Evolutionary conservation across 2,888 invertebrate species (phyloP).

Genomic region (Teleiodes luculella): DNA sequence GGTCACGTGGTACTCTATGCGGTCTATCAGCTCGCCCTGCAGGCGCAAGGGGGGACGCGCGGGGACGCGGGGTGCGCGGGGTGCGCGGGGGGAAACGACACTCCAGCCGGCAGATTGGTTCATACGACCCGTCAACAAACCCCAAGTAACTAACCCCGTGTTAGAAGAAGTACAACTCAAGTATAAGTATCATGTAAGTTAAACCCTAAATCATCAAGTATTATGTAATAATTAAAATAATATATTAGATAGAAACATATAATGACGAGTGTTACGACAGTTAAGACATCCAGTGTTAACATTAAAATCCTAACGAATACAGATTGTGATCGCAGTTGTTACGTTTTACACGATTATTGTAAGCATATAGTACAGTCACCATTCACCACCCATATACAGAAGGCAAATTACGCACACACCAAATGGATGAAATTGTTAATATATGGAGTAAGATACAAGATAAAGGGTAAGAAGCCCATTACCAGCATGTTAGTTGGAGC

Average conservation of each 20-base stretch:
- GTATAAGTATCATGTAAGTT: conserved; percentile 27
- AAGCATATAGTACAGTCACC: conserved; percentile 42
- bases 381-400: conserved; percentile 55
- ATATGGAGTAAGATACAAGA: conserved; percentile 47
- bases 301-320: conserved; percentile 23
- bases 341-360: conserved; percentile 26
- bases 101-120: conserved; percentile 68
- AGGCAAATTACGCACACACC: conserved; percentile 79
- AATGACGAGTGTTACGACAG: conserved; percentile 19
- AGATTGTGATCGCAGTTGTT: conserved; percentile 37
- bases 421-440: conserved; percentile 52
- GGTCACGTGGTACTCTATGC: conserved; percentile 95
- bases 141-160: conserved; percentile 48
- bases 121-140: conserved; percentile 53
- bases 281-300: conserved; percentile 18
- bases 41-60: conserved; percentile 58
- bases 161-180: conserved; percentile 34
- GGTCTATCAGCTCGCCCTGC: conserved; percentile 96
- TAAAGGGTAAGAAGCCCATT: conserved; percentile 62
- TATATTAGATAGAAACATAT: conserved; percentile 20
- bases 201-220: conserved; percentile 31
- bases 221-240: conserved; percentile 30
- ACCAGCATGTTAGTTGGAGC: conserved; percentile 64
- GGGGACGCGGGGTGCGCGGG: conserved; percentile 41
- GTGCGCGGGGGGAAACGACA: conserved; percentile 43